Base-by-base conservation (phyloP, 1,140 invertebrate species). In the Euschistus heros region DNA sequence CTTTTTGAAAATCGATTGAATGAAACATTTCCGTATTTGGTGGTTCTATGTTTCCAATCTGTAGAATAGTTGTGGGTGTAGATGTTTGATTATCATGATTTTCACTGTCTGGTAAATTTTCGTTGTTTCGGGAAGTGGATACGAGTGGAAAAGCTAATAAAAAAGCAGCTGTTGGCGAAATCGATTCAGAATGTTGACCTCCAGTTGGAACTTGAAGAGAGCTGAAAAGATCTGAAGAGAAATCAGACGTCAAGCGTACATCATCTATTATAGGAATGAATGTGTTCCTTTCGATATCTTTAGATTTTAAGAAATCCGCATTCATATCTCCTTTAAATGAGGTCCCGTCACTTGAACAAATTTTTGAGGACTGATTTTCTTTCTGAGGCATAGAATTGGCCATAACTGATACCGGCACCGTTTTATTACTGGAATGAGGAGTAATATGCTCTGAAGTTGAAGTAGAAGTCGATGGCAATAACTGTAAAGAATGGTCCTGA, bases 121-220 rank as follows among this genome's bases (percentile, higher is more conserved):
- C 82, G 1, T 80, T 77, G 63, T 80, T 82, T 73, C 78, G 79
- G 22, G 72, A 73, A 10, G 79, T 79, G 2, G 82, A 84, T 0
- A 88, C 86, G 15, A 88, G 74, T 1, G 87, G 87, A 70, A 89
- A 89, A 10, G 86, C 84, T 74, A 86, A 80, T 20, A 89, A 74
- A 73, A 88, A 88, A 10, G 87, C 87, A 26, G 86, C 87, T 13
- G 86, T 89, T 14, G 87, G 86, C 20, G 87, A 89, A 68, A 86
- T 85, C 13, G 82, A 84, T 70, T 84, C 82, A 0, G 81, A 78
- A 74, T 84, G 82, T 68, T 83, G 80, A 44, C 79, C 80, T 65
- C 80, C 81, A 0, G 80, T 76, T 20, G 82, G 80, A 20, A 83
- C 82, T 72, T 84, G 81, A 62, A 85, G 75, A 8, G 82, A 82